phyloP scores from a whole-genome alignment of 2,888 invertebrate species.

The Panopea generosa region DNA sequence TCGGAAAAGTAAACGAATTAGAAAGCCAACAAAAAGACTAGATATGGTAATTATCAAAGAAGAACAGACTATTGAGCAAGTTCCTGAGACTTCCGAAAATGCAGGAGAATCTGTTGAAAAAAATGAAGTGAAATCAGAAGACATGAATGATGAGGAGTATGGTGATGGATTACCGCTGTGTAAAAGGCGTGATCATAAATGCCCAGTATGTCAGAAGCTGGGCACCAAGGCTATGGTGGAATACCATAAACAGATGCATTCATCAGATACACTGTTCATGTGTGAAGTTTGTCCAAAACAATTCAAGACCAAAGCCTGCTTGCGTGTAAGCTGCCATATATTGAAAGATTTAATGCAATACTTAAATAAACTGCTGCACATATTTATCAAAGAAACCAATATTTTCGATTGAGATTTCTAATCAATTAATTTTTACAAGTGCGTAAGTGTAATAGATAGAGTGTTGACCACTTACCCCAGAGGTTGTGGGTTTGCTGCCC shows the following conservation, averaged over 20 bases:
- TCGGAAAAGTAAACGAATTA: background rate
- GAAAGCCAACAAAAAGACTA: background rate
- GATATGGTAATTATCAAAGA: background rate
- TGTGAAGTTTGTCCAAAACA: slow-evolving; percentile 52
- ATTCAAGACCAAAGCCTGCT: slow-evolving; percentile 41
- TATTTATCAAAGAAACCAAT: no score
- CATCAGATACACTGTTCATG: slow-evolving; percentile 15
- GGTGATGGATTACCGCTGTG: background rate
- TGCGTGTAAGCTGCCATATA: slow-evolving; percentile 36
- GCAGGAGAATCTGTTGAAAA: no score
- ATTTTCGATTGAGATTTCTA: no score
- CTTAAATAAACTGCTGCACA: no score
- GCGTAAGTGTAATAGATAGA: no score
- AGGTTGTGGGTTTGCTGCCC: no score
- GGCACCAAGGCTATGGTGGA: slow-evolving; percentile 29
- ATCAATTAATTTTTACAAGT: no score
- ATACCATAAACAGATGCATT: slow-evolving; percentile 51
- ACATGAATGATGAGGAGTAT: background rate
- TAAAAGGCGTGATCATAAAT: slow-evolving; percentile 26
- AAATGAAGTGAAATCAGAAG: no score
- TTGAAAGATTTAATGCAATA: no score
- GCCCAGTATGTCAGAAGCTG: slow-evolving; percentile 48
- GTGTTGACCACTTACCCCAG: no score
- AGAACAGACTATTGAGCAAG: background rate
- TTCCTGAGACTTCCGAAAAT: no score